Percentiles rank a stretch among this genome's conserved stretches.
Evolutionary conservation across 2,797 vertebrate genomes (phyloP).

Genomic region (Enteromius argenteus): DNA sequence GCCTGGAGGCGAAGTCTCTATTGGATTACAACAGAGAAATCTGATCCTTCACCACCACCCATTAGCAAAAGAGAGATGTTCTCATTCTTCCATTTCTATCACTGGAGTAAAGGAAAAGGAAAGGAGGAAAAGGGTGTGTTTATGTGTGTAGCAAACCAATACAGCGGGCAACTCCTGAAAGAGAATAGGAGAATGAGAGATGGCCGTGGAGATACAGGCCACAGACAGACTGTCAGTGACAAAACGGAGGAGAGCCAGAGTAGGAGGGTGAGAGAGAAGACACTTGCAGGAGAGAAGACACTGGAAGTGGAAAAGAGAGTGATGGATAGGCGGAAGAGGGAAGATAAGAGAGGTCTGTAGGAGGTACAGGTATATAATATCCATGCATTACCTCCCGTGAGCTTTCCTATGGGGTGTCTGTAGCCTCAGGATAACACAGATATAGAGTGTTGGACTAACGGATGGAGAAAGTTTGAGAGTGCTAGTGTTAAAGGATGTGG

Average conservation of each 20-base stretch:
- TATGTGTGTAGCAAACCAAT: conserved; percentile 27
- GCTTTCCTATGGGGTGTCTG: conserved; percentile 25
- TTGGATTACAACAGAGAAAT: conserved; percentile 42
- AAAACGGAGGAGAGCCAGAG: conserved; percentile 26
- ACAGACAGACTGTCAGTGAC: conserved; percentile 30
- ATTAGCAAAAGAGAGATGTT: conserved; percentile 47
- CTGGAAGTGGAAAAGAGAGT: conserved; percentile 23
- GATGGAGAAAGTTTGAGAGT: conserved; percentile 13
- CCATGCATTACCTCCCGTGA: conserved; percentile 57
- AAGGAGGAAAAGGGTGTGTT: not conserved
- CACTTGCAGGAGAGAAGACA: conserved; percentile 7
- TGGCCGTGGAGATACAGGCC: conserved; percentile 3
- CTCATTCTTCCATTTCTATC: conserved; percentile 26
- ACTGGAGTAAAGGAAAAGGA: conserved; percentile 21
- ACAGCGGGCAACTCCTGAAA: conserved; percentile 21
- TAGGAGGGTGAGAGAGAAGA: conserved; percentile 23
- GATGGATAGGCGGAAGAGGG: conserved; percentile 10
- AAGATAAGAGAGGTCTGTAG: conserved; percentile 42
- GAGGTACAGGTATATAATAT: conserved; percentile 54
- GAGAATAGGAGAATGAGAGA: conserved; percentile 34
- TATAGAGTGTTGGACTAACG: conserved; percentile 12
- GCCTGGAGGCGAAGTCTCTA: conserved; percentile 25
- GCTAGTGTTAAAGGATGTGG: not conserved
- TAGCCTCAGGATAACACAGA: conserved; percentile 14
- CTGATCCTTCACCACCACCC: conserved; percentile 47